Evolutionary conservation across 2,797 vertebrate genomes (phyloP), one percentile per base, ranked within the genome.

Genomic region (Chanos chanos): DNA sequence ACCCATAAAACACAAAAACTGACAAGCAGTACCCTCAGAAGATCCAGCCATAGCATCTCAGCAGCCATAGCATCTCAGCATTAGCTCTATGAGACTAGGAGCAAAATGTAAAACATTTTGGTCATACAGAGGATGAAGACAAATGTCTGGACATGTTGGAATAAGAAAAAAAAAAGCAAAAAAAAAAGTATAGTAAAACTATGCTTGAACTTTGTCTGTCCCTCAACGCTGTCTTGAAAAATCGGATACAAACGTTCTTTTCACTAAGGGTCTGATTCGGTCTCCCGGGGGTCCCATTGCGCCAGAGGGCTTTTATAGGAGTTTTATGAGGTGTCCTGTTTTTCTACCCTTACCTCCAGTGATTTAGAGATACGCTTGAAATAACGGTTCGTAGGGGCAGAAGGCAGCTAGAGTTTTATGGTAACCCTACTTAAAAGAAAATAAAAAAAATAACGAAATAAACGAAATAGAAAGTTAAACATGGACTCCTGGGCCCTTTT

Each of bases 251-350:
- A 81, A 72, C 24, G 45, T 56, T 77, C 64, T 79, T 74, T 83
- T 82, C 72, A 79, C 77, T 75, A 72, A 77, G 54, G 68, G 57
- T 72, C 65, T 71, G 73, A 83, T 79, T 80, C 77, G 79, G 71
- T 67, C 39, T 73, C 76, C 34, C 72, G 7, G 8, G 76, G 79
- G 81, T 71, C 65, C 65, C 73, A n/a, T 77, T 82, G 81, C 82
- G 85, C 77, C 73, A 77, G 72, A 79, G 78, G 78, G 69, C 76
- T 65, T 82, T 84, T 80, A 71, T 71, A 61, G 71, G 49, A 39
- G 50, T 84, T 87, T 89, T 85, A 90, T 80, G 73, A 80, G 76
- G 75, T 85, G 81, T 87, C 77, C 81, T 88, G 84, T 85, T 86
- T 83, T 86, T 85, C 74, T 74, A 83, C 67, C 73, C 12, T 82